A percentile compares a stretch with the other conserved stretches of the same genome.
Evolutionary conservation across 2,888 invertebrate species (phyloP).

Genomic region (Dryomyza anilis): DNA sequence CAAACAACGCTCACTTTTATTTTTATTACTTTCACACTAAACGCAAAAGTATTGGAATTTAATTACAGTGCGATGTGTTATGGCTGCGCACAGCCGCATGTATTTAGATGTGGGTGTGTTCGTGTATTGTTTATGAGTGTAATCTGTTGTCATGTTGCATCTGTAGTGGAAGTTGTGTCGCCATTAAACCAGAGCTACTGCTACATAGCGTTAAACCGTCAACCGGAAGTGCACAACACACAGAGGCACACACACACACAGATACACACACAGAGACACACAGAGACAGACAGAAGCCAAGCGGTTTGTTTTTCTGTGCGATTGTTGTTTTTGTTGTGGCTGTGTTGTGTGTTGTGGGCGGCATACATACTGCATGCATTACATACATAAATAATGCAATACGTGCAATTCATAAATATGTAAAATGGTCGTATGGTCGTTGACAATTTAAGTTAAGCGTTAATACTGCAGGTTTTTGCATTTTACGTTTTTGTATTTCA

Average conservation of each 20-base stretch:
- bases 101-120: no score
- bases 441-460: background rate
- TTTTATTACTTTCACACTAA: no score
- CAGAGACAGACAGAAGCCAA: background rate
- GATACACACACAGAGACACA: no score
- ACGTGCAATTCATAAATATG: background rate
- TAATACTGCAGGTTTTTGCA: background rate
- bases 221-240: slow-evolving; percentile 5
- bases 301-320: no score
- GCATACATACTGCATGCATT: background rate
- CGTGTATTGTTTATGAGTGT: background rate
- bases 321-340: no score
- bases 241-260: no score
- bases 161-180: background rate
- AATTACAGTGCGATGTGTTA: no score
- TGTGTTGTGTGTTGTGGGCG: background rate
- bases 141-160: background rate
- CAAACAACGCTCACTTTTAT: no score
- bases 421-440: background rate
- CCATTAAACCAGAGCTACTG: background rate
- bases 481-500: background rate
- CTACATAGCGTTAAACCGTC: background rate
- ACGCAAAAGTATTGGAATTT: no score
- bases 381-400: no score
- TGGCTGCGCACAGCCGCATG: no score